A percentile compares a stretch with the other conserved stretches of the same genome.
phyloP scores from a whole-genome alignment of 1,140 invertebrate genomes.

The Oryctes rhinoceros region DNA sequence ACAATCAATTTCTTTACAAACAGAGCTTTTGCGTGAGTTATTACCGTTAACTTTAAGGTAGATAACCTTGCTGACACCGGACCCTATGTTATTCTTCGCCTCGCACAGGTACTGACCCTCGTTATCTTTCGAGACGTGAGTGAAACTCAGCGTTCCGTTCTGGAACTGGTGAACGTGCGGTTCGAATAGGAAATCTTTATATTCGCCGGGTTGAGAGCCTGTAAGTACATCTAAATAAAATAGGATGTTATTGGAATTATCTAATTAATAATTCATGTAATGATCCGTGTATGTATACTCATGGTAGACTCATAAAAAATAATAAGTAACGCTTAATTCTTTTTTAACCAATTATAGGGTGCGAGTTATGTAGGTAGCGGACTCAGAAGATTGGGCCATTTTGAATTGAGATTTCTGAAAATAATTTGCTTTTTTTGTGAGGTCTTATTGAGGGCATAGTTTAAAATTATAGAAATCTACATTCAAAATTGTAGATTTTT shows the following conservation, averaged over 20 bases:
- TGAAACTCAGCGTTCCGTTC: slow-evolving; percentile 83
- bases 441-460: too few relatives aligned
- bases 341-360: too few relatives aligned
- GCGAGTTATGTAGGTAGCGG: too few relatives aligned
- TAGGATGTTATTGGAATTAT: background rate
- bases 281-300: too few relatives aligned
- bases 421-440: too few relatives aligned
- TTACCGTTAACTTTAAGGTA: slow-evolving; percentile 87
- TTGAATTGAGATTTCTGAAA: too few relatives aligned
- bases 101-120: slow-evolving; percentile 93
- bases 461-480: too few relatives aligned
- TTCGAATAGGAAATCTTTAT: slow-evolving; percentile 83
- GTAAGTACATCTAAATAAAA: slow-evolving; percentile 32
- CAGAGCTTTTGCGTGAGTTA: background rate
- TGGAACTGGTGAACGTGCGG: slow-evolving; percentile 77
- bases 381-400: too few relatives aligned
- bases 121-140: slow-evolving; percentile 81
- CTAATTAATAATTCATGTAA: too few relatives aligned
- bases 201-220: slow-evolving; percentile 82
- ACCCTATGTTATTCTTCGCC: slow-evolving; percentile 88
- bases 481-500: too few relatives aligned
- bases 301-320: background rate
- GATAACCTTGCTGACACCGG: slow-evolving; percentile 86
- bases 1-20: too few relatives aligned
- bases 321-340: background rate